A percentile compares a stretch with the other conserved stretches of the same genome.
Evolutionary conservation across 2,113 vertebrate species (phyloP).

Genomic region (Xiphophorus hellerii): DNA sequence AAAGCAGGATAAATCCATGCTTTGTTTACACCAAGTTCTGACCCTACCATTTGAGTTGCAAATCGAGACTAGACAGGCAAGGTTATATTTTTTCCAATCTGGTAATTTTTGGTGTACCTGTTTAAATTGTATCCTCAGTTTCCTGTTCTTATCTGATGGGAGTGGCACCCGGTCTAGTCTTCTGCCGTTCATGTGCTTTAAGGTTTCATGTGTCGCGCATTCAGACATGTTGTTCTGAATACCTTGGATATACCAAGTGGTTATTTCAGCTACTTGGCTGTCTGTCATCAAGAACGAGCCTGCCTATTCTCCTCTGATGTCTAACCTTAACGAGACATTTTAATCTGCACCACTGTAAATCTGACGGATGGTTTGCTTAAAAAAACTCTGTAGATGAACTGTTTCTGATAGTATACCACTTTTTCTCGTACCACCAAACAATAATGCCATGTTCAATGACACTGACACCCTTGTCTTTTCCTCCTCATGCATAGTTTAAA

Average conservation of each 20-base stretch:
- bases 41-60: background rate
- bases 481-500: too few relatives aligned
- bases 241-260: background rate
- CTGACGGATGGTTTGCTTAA: too few relatives aligned
- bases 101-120: background rate
- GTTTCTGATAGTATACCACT: too few relatives aligned
- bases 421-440: too few relatives aligned
- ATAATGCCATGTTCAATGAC: too few relatives aligned
- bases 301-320: background rate
- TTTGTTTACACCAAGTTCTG: background rate
- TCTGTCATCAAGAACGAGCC: background rate
- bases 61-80: background rate
- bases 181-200: background rate
- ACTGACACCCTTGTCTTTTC: too few relatives aligned
- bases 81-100: background rate
- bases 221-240: background rate
- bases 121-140: background rate
- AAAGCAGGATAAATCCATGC: background rate
- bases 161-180: background rate
- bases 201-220: background rate
- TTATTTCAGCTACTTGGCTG: too few relatives aligned
- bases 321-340: background rate
- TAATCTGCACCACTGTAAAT: background rate
- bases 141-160: background rate
- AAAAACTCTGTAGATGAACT: too few relatives aligned